Evolutionary conservation across 2,113 vertebrate species (phyloP).

Genomic region (Mobula hypostoma): DNA sequence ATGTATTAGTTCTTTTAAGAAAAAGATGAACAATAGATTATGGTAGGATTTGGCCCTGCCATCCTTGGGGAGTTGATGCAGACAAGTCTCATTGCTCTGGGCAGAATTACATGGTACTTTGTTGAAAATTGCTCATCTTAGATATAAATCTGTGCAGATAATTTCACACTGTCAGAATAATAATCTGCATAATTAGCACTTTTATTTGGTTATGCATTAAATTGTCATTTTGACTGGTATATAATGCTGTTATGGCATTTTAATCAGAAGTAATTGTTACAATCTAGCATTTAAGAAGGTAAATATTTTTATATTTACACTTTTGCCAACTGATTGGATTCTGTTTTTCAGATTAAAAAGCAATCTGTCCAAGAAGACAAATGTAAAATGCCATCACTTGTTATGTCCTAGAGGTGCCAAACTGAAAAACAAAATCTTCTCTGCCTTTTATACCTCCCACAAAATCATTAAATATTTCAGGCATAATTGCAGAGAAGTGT

Average conservation of each 20-base stretch:
- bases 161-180: not conserved
- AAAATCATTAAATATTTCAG: not conserved
- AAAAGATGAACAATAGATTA: not conserved
- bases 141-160: not conserved
- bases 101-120: not conserved
- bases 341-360: not conserved
- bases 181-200: not conserved
- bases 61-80: not conserved
- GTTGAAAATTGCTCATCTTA: not conserved
- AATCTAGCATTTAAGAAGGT: not conserved
- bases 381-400: not conserved
- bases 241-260: not conserved
- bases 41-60: not conserved
- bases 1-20: not conserved
- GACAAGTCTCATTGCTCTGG: not conserved
- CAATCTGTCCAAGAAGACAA: not conserved
- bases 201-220: not conserved
- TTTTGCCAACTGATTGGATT: not conserved
- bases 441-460: not conserved
- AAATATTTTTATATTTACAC: not conserved
- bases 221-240: not conserved
- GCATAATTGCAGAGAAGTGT: not conserved
- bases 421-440: not conserved
- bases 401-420: not conserved
- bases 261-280: not conserved